phyloP scores from a whole-genome alignment of 2,113 vertebrate species.

The Chaenogobius annularis region DNA sequence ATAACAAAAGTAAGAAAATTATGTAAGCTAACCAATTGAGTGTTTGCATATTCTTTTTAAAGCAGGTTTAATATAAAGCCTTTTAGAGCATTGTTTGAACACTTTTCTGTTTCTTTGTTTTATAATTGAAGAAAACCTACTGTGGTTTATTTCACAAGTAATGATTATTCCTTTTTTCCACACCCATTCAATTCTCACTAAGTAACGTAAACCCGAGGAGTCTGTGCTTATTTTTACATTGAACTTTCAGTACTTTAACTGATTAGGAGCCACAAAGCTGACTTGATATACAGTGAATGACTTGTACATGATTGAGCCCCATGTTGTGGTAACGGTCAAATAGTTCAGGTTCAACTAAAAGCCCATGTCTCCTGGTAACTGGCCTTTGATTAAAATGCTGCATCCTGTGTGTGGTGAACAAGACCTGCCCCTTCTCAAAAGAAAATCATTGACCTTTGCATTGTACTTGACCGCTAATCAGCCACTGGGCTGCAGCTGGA shows the following conservation, averaged over 20 bases:
- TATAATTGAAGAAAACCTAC: too few species aligned
- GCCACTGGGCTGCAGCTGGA: slow-evolving; percentile 25
- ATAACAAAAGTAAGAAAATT: too few species aligned
- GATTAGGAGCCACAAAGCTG: not conserved
- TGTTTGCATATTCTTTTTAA: not conserved
- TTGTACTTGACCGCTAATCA: slow-evolving; percentile 41
- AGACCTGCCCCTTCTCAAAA: slow-evolving; percentile 32
- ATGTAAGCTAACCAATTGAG: too few species aligned
- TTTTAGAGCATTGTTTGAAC: not conserved
- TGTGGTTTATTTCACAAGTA: too few species aligned
- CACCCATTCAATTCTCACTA: too few species aligned
- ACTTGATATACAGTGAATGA: slow-evolving; percentile 3
- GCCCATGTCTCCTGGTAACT: slow-evolving; percentile 13
- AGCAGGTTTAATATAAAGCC: not conserved
- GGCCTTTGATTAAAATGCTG: slow-evolving; percentile 28
- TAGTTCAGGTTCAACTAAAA: not conserved
- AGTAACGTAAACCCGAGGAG: too few species aligned
- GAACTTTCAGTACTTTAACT: not conserved
- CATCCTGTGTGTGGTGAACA: slow-evolving; percentile 24
- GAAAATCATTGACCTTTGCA: slow-evolving; percentile 31
- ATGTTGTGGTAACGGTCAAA: not conserved
- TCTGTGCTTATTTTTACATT: not conserved
- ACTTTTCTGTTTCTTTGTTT: not conserved
- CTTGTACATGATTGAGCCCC: slow-evolving; percentile 2
- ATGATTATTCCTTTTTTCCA: too few species aligned